A percentile compares a stretch with the other conserved stretches of the same genome.
Evolutionary conservation across 2,888 invertebrate species (phyloP).

Genomic region (Epinotia ramella): DNA sequence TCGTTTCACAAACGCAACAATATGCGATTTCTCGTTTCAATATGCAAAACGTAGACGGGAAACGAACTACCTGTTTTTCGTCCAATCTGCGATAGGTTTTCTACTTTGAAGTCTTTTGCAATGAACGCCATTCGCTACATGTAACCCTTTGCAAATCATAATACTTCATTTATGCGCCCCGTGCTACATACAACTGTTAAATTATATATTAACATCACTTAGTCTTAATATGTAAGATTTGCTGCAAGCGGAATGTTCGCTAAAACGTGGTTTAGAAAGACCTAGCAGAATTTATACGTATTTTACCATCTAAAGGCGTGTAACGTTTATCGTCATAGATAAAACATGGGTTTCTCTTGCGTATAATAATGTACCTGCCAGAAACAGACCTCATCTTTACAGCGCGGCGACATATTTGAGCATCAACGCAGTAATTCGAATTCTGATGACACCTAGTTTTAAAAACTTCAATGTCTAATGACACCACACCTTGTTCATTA

Average conservation of each 20-base stretch:
- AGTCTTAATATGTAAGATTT: background rate
- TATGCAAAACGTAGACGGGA: conserved; percentile 42
- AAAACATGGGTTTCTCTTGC: too few relatives aligned
- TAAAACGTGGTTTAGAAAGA: too few relatives aligned
- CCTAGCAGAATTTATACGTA: too few relatives aligned
- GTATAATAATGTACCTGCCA: too few relatives aligned
- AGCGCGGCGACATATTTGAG: too few relatives aligned
- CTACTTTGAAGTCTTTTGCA: conserved; percentile 13
- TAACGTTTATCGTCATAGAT: too few relatives aligned
- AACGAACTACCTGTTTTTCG: conserved; percentile 30
- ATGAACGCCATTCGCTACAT: background rate
- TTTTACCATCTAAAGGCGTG: too few relatives aligned
- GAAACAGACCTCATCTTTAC: too few relatives aligned
- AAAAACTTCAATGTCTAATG: background rate
- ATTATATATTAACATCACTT: background rate
- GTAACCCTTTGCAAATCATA: background rate
- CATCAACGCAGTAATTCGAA: too few relatives aligned
- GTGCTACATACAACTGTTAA: background rate
- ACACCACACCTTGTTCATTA: background rate
- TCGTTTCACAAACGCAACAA: conserved; percentile 51
- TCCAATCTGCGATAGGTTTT: conserved; percentile 24
- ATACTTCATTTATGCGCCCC: background rate
- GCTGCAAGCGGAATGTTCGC: background rate
- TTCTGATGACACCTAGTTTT: too few relatives aligned
- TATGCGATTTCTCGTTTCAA: conserved; percentile 45